Evolutionary conservation across 1,140 invertebrate species (phyloP), one percentile per base, ranked within the genome.

Genomic region (Drosophila varians): DNA sequence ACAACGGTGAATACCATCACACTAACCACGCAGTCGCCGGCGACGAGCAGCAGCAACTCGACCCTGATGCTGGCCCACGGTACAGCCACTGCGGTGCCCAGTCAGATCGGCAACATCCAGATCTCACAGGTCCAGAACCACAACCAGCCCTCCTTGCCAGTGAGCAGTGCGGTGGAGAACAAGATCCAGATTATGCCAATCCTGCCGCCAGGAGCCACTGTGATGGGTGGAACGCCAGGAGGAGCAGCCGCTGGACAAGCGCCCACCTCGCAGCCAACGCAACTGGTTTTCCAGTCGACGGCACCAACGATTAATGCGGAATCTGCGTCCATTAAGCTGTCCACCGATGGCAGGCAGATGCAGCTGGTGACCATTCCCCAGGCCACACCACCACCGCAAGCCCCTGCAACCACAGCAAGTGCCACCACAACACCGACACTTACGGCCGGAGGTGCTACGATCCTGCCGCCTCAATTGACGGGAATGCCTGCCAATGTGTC

Each of bases 141-240:
- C 51, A 76, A 83, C 47, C 66, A 65, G 19, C 38, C 80, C 7
- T 18, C 60, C 9, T 5, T 86, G 56, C 74, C 74, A 26, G 49
- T 87, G 16, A 73, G 66, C 71, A 82, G 65, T 38, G 56, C 75
- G 14, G 90, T 91, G 1, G 90, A 91, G 54, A 91, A 91, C 47
- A 91, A 91, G 73, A 91, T 91, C 26, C 90, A 91, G 69, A 91
- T 91, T 6, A 91, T 91, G 88, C 90, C 90, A 2, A 91, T 91
- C 11, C 43, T 91, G 58, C 58, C 68, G 6, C 54, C 80, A 11
- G 71, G 77, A 43, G 77, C 86, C 40, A 89, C 73, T 8, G 77
- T 86, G 1, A 87, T 86, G 83, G 82, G 82, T 5, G 82, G 82
- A 43, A 16, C 69, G 1, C 34, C 75, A 7, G 43, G 42, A 36